Conservation (phyloP, 2,888 invertebrate species). For the Lissocephala sabroskyi region DNA sequence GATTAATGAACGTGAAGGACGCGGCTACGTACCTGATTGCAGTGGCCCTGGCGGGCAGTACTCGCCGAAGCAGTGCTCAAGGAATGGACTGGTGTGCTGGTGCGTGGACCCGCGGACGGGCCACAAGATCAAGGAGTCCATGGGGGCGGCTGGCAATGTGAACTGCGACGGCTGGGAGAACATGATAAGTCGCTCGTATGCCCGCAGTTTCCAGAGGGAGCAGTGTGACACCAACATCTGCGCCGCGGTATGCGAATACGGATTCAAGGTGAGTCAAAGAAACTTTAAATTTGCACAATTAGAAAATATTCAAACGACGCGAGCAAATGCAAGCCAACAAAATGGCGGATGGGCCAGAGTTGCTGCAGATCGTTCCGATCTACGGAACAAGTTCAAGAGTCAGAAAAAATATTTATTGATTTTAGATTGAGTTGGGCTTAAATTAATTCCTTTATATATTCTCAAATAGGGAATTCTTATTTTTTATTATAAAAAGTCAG, state of each 20-base stretch:
- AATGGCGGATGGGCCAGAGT: too few relatives aligned
- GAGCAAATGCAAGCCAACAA: too few relatives aligned
- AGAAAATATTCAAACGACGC: too few relatives aligned
- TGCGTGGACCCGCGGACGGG: constrained; percentile 85
- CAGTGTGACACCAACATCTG: constrained; percentile 83
- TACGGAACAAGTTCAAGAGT: too few relatives aligned
- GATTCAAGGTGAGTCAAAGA: constrained; percentile 77
- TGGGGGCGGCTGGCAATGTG: constrained; percentile 83
- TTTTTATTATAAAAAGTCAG: too few relatives aligned
- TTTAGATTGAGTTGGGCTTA: too few relatives aligned
- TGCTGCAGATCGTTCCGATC: too few relatives aligned
- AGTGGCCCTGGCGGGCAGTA: constrained; percentile 80
- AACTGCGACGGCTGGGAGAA: constrained; percentile 75
- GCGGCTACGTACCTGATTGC: constrained; percentile 89
- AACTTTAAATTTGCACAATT: background rate
- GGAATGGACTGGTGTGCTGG: constrained; percentile 91
- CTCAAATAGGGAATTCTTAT: too few relatives aligned
- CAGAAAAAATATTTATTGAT: too few relatives aligned
- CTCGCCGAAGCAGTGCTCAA: constrained; percentile 83
- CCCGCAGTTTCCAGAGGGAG: constrained; percentile 74
- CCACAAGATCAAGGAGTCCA: constrained; percentile 83
- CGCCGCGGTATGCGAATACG: constrained; percentile 88
- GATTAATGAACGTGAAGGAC: constrained; percentile 84
- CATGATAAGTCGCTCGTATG: constrained; percentile 69
- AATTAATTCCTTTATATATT: too few relatives aligned